phyloP scores from a whole-genome alignment of 2,888 invertebrate genomes.

The Leucania comma region DNA sequence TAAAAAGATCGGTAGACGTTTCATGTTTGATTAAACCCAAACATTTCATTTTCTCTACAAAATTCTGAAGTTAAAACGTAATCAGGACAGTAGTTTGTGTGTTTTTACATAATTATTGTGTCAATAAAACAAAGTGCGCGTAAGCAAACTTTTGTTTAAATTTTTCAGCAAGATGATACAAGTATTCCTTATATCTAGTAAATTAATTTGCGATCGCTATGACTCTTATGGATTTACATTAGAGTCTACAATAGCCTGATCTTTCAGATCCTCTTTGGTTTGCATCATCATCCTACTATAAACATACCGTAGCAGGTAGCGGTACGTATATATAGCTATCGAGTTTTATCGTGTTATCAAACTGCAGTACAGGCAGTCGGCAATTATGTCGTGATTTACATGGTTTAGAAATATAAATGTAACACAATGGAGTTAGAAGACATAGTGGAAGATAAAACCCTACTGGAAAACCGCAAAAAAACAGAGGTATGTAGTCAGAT shows the following conservation, averaged over 20 bases:
- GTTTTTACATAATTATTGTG: conserved; percentile 37
- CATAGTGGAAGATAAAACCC: conserved; percentile 45
- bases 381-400: conserved; percentile 58
- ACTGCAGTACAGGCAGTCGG: conserved; percentile 30
- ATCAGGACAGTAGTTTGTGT: conserved; percentile 24
- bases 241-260: conserved; percentile 34
- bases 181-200: neutral
- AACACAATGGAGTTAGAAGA: conserved; percentile 55
- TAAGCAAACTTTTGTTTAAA: conserved; percentile 25
- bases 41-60: neutral
- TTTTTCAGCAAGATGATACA: conserved; percentile 25
- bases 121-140: conserved; percentile 15
- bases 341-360: conserved; percentile 56
- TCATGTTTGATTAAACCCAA: neutral
- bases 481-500: conserved; percentile 49
- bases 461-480: conserved; percentile 36
- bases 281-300: conserved; percentile 24
- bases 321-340: conserved; percentile 34
- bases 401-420: conserved; percentile 29
- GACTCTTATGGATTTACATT: conserved; percentile 3
- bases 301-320: conserved; percentile 36
- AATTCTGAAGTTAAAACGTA: neutral
- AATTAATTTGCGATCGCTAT: neutral
- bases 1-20: neutral
- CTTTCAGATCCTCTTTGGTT: conserved; percentile 6